These are phyloP conservation scores for Gymnogyps californianus DNA, from an alignment of 2,113 vertebrate genomes.

Conservation along the genomic window DNA sequence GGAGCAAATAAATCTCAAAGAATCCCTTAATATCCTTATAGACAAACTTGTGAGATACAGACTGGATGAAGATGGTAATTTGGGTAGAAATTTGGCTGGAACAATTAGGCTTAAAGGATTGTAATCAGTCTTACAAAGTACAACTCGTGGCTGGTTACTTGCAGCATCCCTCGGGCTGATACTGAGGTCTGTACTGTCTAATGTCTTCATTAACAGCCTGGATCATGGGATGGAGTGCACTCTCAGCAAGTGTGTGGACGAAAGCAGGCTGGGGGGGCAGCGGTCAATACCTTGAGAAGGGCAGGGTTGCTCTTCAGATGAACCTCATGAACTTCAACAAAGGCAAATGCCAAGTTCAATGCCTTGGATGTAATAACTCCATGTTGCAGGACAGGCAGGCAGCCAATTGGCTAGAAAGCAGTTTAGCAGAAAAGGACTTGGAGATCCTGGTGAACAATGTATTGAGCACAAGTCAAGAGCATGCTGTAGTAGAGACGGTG, in stretches of 20 bases:
- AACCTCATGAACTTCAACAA: neutral
- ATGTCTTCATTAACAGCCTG: neutral
- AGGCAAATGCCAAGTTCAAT: neutral
- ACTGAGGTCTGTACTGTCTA: neutral
- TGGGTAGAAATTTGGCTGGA: neutral
- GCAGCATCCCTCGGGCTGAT: neutral
- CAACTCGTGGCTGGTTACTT: neutral
- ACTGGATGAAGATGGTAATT: neutral
- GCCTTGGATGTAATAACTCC: neutral
- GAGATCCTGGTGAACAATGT: neutral
- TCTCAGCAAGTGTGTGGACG: neutral
- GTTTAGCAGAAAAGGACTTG: neutral
- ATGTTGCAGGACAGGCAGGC: neutral
- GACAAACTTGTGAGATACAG: neutral
- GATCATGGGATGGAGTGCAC: neutral
- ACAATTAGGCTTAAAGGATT: neutral
- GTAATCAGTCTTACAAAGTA: neutral
- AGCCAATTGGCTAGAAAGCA: neutral
- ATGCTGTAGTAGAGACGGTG: neutral
- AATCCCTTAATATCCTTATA: neutral
- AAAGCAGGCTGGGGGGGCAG: neutral
- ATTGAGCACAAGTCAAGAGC: neutral
- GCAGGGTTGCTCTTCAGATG: neutral
- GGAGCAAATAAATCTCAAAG: neutral
- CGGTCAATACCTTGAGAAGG: neutral